Conservation (phyloP, 30 jellyfish, hydroid and myxozoan genomes). For the Aurelia aurita region DNA sequence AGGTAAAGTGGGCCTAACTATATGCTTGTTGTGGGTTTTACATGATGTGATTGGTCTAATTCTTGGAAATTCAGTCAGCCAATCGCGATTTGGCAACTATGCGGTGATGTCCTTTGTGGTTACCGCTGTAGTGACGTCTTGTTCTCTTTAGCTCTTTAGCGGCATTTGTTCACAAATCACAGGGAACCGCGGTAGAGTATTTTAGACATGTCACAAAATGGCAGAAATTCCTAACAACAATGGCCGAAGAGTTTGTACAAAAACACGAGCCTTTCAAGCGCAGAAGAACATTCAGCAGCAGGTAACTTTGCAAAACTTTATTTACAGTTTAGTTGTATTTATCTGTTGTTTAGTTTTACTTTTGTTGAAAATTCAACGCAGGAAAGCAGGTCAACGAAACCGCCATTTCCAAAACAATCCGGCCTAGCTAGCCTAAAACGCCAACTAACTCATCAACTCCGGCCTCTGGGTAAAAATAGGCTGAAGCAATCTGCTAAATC, state of each 20-base stretch:
- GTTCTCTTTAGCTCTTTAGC: constrained; percentile 7
- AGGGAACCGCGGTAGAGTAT: constrained; percentile 29
- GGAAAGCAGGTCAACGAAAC: no score
- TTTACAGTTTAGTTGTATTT: background rate
- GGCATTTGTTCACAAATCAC: constrained; percentile 29
- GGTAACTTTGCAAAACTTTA: constrained; percentile 34
- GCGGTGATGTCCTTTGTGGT: no score
- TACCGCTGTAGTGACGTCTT: constrained; percentile 11
- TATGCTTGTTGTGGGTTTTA: no score
- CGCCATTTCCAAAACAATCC: no score
- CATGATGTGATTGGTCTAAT: no score
- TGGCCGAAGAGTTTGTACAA: constrained; percentile 24
- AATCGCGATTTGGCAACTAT: no score
- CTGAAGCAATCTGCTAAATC: no score
- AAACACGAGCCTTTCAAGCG: constrained; percentile 50
- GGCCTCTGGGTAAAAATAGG: no score
- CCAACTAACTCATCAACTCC: no score
- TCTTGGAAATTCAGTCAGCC: no score
- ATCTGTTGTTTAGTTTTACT: background rate
- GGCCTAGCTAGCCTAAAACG: no score
- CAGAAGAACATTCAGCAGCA: constrained; percentile 68
- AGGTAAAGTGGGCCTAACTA: no score
- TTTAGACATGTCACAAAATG: constrained; percentile 18
- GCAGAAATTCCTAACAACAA: constrained; percentile 28
- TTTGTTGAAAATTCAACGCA: background rate